Evolutionary conservation across 2,797 vertebrate genomes (phyloP).

Genomic region (Lates japonicus): DNA sequence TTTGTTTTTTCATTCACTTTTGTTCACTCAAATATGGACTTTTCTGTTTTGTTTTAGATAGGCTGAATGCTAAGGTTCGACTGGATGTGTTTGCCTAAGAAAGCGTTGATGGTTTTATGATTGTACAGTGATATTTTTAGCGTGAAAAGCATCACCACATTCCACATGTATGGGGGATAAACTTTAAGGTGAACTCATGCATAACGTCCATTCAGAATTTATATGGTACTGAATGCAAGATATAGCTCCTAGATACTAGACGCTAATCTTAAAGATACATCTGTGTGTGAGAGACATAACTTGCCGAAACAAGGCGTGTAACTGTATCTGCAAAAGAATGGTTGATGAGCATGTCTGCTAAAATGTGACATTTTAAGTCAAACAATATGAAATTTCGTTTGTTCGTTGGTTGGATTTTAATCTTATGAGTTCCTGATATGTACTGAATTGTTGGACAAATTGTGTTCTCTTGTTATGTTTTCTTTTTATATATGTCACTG

Average conservation of each 20-base stretch:
- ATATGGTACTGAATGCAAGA: slow-evolving; percentile 59
- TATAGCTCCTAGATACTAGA: slow-evolving; percentile 52
- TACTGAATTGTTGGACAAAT: slow-evolving; percentile 58
- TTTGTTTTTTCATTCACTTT: slow-evolving; percentile 25
- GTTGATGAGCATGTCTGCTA: slow-evolving; percentile 70
- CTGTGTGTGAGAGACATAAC: slow-evolving; percentile 40
- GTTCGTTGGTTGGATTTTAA: slow-evolving; percentile 46
- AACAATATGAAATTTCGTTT: slow-evolving; percentile 21
- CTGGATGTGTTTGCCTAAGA: slow-evolving; percentile 46
- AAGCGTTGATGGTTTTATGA: slow-evolving; percentile 51
- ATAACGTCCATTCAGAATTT: slow-evolving; percentile 49
- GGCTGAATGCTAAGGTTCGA: slow-evolving; percentile 33
- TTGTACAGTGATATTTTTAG: slow-evolving; percentile 64
- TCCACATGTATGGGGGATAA: slow-evolving; percentile 37
- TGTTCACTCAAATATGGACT: slow-evolving; percentile 38
- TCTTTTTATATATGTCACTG: slow-evolving; percentile 71
- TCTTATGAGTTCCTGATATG: slow-evolving; percentile 56
- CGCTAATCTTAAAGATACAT: slow-evolving; percentile 55
- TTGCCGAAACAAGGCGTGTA: slow-evolving; percentile 31
- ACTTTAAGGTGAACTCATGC: not conserved
- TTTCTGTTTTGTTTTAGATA: slow-evolving; percentile 40
- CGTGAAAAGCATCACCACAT: slow-evolving; percentile 44
- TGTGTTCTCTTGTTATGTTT: slow-evolving; percentile 55
- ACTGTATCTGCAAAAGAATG: slow-evolving; percentile 53
- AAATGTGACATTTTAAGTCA: slow-evolving; percentile 57